Evolutionary conservation across 2,113 vertebrate genomes (phyloP).

Genomic region (Entelurus aequoreus): DNA sequence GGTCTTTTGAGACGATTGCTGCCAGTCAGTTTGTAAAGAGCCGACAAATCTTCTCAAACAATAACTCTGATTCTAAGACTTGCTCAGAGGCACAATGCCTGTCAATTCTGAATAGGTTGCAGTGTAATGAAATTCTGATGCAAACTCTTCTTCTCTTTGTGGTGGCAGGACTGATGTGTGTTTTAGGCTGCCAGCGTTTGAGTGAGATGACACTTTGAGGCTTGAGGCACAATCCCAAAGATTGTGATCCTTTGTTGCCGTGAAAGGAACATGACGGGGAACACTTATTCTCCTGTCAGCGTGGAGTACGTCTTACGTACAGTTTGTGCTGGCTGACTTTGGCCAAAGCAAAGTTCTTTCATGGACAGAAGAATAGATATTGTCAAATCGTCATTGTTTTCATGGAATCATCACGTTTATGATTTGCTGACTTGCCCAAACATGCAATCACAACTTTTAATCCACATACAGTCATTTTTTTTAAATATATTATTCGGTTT

Average conservation of each 20-base stretch:
- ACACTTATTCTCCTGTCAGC: conserved; percentile 51
- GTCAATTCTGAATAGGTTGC: conserved; percentile 40
- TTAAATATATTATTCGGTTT: too few species aligned
- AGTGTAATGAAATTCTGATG: conserved; percentile 46
- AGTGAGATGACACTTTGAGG: conserved; percentile 44
- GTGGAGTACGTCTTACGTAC: conserved; percentile 5
- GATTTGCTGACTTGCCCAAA: too few species aligned
- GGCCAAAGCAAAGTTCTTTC: conserved; percentile 18
- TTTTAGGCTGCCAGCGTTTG: conserved; percentile 43
- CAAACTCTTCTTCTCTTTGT: conserved; percentile 26
- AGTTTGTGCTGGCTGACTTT: conserved; percentile 16
- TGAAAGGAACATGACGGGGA: conserved; percentile 60
- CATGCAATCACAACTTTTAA: too few species aligned
- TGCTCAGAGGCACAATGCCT: conserved; percentile 39
- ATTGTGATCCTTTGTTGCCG: conserved; percentile 53
- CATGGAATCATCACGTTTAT: too few species aligned
- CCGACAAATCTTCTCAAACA: conserved; percentile 26
- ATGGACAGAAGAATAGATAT: conserved; percentile 22
- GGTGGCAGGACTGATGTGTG: conserved; percentile 52
- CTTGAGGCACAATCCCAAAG: conserved; percentile 46
- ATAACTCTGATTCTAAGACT: conserved; percentile 40
- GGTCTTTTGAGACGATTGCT: conserved; percentile 21
- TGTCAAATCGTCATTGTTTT: neutral
- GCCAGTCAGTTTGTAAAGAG: conserved; percentile 21
- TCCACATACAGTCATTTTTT: too few species aligned